phyloP scores from a whole-genome alignment of 2,797 vertebrate genomes.

The Parauchenoglanis punctatus region DNA sequence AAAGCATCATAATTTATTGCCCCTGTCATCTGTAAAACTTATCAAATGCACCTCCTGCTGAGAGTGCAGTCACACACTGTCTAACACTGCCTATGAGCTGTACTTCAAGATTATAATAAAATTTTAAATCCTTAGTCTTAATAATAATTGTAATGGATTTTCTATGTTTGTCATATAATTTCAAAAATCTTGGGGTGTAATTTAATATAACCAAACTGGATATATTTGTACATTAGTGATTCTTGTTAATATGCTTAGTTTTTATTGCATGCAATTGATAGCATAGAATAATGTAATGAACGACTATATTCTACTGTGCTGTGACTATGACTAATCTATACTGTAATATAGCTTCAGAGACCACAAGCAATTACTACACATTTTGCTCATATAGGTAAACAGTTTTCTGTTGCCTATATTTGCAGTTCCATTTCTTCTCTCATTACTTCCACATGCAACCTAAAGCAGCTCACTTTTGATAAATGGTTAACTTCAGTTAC shows the following conservation, averaged over 20 bases:
- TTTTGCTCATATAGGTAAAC: not conserved
- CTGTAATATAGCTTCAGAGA: not conserved
- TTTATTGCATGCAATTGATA: not conserved
- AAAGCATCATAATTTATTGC: constrained; percentile 60
- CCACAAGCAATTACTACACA: not conserved
- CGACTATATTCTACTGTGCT: not conserved
- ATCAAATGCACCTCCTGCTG: constrained; percentile 58
- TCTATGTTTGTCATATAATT: not conserved
- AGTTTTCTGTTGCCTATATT: not conserved
- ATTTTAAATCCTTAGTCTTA: not conserved
- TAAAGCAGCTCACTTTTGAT: constrained; percentile 17
- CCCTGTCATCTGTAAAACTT: constrained; percentile 59
- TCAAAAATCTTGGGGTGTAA: not conserved
- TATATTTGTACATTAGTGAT: not conserved
- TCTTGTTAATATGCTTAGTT: not conserved
- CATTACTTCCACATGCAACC: constrained; percentile 16
- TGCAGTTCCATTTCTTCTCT: not conserved
- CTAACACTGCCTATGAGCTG: not conserved
- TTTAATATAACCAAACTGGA: not conserved
- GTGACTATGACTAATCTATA: not conserved
- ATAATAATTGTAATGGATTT: not conserved
- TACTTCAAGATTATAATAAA: constrained; percentile 31
- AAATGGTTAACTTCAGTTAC: constrained; percentile 39
- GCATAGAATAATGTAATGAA: not conserved
- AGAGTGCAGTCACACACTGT: constrained; percentile 29